Evolutionary conservation across 1,140 invertebrate species (phyloP).

Genomic region (Trichonephila clavata): DNA sequence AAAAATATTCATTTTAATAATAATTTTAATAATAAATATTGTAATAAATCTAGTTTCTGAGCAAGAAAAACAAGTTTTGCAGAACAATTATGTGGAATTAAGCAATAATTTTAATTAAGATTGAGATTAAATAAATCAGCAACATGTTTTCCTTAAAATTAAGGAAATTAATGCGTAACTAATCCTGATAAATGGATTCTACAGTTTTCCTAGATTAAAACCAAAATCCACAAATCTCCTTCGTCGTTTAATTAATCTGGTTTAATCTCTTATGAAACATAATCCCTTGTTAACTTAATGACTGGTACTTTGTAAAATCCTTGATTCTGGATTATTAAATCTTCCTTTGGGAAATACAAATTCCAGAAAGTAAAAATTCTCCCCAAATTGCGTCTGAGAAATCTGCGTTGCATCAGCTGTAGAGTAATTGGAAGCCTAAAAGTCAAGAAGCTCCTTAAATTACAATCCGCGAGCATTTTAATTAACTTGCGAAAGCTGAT

Average conservation of each 20-base stretch:
- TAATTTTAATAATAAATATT: no score
- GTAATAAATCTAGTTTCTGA: no score
- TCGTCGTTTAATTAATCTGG: background rate
- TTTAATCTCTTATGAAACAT: background rate
- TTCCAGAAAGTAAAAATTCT: background rate
- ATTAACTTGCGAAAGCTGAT: constrained; percentile 20
- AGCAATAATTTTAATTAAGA: no score
- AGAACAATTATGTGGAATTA: no score
- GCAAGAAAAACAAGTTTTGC: no score
- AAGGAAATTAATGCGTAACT: background rate
- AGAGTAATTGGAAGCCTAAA: background rate
- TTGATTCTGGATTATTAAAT: background rate
- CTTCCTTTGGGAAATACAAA: background rate
- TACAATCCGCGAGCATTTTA: constrained; percentile 11
- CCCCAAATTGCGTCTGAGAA: background rate
- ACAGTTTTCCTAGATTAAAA: background rate
- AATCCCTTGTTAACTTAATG: background rate
- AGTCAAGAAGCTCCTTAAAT: background rate
- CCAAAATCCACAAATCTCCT: background rate
- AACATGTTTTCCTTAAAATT: no score
- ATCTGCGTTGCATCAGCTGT: background rate
- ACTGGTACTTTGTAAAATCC: background rate
- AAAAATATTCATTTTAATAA: no score
- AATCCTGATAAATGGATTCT: background rate
- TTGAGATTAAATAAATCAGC: no score